These are phyloP conservation scores for Melipona beecheii DNA, from an alignment of 2,888 invertebrate genomes.

Conservation along the genomic window DNA sequence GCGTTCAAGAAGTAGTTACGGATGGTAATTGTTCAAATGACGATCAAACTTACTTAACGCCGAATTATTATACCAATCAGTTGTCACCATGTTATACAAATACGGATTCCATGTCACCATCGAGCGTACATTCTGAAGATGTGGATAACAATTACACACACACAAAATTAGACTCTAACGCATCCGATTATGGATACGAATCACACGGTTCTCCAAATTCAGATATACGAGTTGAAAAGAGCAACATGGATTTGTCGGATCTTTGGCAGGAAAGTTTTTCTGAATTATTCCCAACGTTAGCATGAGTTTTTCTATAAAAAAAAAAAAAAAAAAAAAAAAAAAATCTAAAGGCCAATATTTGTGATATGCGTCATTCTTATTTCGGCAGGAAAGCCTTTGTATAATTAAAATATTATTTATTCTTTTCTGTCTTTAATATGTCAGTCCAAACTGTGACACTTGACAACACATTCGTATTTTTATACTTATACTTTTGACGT, in stretches of 20 bases:
- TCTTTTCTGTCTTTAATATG: neutral
- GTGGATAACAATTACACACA: constrained; percentile 60
- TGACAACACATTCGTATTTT: constrained; percentile 22
- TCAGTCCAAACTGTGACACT: constrained; percentile 10
- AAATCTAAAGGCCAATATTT: constrained; percentile 26
- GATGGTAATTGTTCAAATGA: constrained; percentile 59
- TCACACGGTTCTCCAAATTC: constrained; percentile 87
- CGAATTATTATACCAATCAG: constrained; percentile 57
- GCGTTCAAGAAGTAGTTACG: constrained; percentile 77
- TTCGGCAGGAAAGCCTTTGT: neutral
- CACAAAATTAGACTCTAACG: constrained; percentile 66
- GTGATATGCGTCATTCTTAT: constrained; percentile 43
- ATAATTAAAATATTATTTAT: neutral
- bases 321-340: constrained; percentile 10
- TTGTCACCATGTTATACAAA: constrained; percentile 76
- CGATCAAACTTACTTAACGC: constrained; percentile 56
- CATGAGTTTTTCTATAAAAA: constrained; percentile 82
- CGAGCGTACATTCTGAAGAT: constrained; percentile 79
- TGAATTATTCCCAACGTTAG: constrained; percentile 91
- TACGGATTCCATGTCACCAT: constrained; percentile 79
- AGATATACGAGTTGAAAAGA: constrained; percentile 49
- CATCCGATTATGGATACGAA: constrained; percentile 89
- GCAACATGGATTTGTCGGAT: constrained; percentile 86
- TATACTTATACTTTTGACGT: constrained; percentile 32
- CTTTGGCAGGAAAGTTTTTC: constrained; percentile 91